Percentiles rank a stretch among this genome's conserved stretches.
Evolutionary conservation across 2,797 vertebrate genomes (phyloP).

Genomic region (Onychomys arenicola): DNA sequence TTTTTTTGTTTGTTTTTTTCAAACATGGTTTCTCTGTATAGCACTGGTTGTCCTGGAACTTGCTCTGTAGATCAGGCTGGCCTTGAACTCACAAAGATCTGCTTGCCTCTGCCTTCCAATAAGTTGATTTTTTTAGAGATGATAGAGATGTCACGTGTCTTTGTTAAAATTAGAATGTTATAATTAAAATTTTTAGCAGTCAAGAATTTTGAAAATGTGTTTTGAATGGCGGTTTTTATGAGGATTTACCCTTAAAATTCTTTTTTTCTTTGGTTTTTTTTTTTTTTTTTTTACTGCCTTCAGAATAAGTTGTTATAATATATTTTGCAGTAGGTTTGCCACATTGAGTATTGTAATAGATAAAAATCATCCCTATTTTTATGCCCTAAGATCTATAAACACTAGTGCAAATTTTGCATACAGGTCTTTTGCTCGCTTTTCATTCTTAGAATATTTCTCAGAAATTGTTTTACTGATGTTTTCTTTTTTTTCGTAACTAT

Average conservation of each 20-base stretch:
- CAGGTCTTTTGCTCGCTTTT: constrained; percentile 37
- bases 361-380: constrained; percentile 47
- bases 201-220: constrained; percentile 82
- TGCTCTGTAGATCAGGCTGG: neutral
- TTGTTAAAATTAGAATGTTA: constrained; percentile 78
- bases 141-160: constrained; percentile 64
- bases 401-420: neutral
- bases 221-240: constrained; percentile 66
- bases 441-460: constrained; percentile 40
- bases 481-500: constrained; percentile 21
- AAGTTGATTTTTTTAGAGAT: constrained; percentile 66
- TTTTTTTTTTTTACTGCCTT: constrained; percentile 54
- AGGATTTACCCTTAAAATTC: constrained; percentile 2
- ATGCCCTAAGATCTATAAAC: constrained; percentile 22
- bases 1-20: neutral
- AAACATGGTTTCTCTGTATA: neutral
- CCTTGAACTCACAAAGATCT: neutral
- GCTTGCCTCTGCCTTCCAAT: neutral
- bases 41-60: neutral
- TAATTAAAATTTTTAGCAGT: constrained; percentile 80
- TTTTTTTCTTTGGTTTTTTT: constrained; percentile 60
- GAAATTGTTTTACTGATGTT: constrained; percentile 14
- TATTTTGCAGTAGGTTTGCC: constrained; percentile 15
- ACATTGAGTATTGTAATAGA: constrained; percentile 30
- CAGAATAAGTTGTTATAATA: constrained; percentile 18